phyloP scores from a whole-genome alignment of 2,797 vertebrate species.

The Neosalanx taihuensis region DNA sequence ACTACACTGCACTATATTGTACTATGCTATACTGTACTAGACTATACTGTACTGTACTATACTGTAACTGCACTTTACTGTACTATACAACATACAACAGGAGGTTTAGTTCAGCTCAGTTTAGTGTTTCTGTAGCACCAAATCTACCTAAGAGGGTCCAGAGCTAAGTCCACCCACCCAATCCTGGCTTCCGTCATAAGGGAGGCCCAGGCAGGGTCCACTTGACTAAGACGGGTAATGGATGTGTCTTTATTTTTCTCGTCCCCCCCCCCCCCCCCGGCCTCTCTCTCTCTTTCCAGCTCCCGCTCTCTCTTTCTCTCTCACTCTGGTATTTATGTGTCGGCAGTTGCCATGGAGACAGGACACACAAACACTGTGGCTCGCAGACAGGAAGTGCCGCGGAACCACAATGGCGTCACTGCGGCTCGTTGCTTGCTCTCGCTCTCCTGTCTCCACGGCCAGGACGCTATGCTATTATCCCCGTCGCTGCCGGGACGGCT shows the following conservation, averaged over 20 bases:
- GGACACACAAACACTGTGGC: slow-evolving; percentile 80
- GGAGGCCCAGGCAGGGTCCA: slow-evolving; percentile 57
- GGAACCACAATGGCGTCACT: slow-evolving; percentile 85
- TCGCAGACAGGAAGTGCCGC: slow-evolving; percentile 79
- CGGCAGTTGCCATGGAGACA: slow-evolving; percentile 74
- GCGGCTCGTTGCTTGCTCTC: slow-evolving; percentile 68
- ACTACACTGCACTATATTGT: not conserved
- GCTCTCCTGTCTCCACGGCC: slow-evolving; percentile 37
- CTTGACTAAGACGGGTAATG: slow-evolving; percentile 59
- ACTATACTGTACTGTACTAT: not conserved
- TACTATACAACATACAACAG: slow-evolving; percentile 15
- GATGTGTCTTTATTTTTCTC: slow-evolving; percentile 41
- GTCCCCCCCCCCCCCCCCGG: slow-evolving; percentile 23
- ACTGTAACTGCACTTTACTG: not conserved
- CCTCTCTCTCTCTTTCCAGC: not conserved
- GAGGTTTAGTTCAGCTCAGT: slow-evolving; percentile 40
- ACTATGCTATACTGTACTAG: not conserved
- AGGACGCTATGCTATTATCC: slow-evolving; percentile 66
- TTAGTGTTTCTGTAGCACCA: not conserved
- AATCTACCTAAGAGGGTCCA: slow-evolving; percentile 41
- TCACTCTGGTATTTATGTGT: slow-evolving; percentile 77
- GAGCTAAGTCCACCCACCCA: slow-evolving; percentile 42
- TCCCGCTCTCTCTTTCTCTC: slow-evolving; percentile 1
- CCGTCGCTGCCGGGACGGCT: slow-evolving; percentile 55
- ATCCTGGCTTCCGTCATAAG: slow-evolving; percentile 12